phyloP scores from a whole-genome alignment of 2,113 vertebrate species.

The Urocitellus parryii region DNA sequence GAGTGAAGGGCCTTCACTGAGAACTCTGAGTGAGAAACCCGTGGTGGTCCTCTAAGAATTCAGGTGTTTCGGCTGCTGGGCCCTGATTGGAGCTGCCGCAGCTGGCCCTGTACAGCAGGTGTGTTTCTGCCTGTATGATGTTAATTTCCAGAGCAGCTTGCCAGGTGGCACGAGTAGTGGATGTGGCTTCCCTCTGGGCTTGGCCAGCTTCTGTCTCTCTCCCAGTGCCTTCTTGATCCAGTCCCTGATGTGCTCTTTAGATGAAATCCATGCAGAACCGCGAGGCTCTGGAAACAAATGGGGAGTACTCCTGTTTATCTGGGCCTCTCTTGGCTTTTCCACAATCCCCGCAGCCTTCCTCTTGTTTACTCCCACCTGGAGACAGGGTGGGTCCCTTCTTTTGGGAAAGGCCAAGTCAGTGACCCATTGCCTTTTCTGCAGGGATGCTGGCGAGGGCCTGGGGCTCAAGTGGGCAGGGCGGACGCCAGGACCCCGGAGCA shows the following conservation, averaged over 20 bases:
- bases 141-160: background rate
- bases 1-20: background rate
- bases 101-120: rapidly evolving
- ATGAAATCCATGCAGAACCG: rapidly evolving
- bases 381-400: background rate
- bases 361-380: background rate
- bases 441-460: rapidly evolving
- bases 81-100: background rate
- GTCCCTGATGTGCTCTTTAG: background rate
- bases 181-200: background rate
- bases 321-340: background rate
- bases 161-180: rapidly evolving
- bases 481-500: background rate
- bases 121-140: background rate
- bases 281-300: background rate
- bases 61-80: background rate
- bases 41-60: background rate
- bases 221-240: background rate
- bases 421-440: background rate
- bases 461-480: background rate
- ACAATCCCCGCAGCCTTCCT: rapidly evolving
- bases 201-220: background rate
- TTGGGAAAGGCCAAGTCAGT: background rate
- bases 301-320: background rate
- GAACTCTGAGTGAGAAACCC: background rate